Percentiles rank a stretch among this genome's conserved stretches.
phyloP scores from a whole-genome alignment of 2,113 vertebrate species.

The Myanophis thanlyinensis region DNA sequence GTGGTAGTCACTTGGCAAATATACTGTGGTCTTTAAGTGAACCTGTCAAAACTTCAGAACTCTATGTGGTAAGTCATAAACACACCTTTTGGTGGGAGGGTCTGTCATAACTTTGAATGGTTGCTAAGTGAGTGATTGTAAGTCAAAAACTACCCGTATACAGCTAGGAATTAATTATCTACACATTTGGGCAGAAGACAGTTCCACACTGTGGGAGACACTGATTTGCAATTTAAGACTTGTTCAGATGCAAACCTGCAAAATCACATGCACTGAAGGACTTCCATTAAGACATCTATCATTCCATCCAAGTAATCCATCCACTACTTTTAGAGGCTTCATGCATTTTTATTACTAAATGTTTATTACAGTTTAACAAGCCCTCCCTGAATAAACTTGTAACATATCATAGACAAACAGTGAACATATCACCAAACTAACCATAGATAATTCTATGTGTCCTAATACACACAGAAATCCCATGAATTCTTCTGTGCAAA shows the following conservation, averaged over 20 bases:
- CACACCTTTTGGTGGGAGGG: not conserved
- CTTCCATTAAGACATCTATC: not conserved
- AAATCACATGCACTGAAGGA: not conserved
- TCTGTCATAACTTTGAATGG: not conserved
- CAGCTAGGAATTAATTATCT: not conserved
- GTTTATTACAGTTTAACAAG: constrained; percentile 5
- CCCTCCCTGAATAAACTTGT: not conserved
- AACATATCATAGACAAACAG: not conserved
- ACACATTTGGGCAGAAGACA: not conserved
- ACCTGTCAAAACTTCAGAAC: not conserved
- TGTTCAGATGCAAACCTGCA: not conserved
- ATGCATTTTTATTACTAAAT: constrained; percentile 23
- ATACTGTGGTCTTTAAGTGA: not conserved
- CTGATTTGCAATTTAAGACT: not conserved
- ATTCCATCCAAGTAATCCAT: constrained; percentile 3
- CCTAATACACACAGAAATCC: not conserved
- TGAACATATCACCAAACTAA: fast-evolving
- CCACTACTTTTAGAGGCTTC: constrained; percentile 2
- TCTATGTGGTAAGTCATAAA: not conserved
- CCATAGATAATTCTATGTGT: not conserved
- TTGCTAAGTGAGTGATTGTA: not conserved
- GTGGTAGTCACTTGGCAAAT: not conserved
- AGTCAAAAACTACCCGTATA: not conserved
- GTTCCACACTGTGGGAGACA: not conserved
- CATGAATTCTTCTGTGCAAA: fast-evolving